A percentile compares a stretch with the other conserved stretches of the same genome.
phyloP scores from a whole-genome alignment of 2,888 invertebrate species.

The Phortica magna region DNA sequence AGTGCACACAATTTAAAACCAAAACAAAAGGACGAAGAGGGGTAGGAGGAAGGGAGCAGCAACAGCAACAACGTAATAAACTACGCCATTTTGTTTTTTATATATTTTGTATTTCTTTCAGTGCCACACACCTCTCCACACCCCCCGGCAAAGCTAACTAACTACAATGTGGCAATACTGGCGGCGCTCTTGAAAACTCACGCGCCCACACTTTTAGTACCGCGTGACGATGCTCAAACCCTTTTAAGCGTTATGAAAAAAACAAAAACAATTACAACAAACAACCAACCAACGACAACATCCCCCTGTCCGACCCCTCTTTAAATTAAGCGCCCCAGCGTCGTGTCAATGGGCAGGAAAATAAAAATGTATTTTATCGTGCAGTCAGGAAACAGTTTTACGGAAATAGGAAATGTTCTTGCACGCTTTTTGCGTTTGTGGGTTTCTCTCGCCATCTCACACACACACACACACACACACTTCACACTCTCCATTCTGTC shows the following conservation, averaged over 20 bases:
- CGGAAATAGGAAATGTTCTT: slow-evolving; percentile 71
- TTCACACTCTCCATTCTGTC: background rate
- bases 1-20: slow-evolving; percentile 67
- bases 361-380: slow-evolving; percentile 71
- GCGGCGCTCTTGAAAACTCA: background rate
- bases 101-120: slow-evolving; percentile 14
- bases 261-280: background rate
- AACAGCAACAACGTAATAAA: slow-evolving; percentile 38
- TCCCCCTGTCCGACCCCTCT: background rate
- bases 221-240: background rate
- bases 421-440: slow-evolving; percentile 59
- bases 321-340: background rate
- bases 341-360: slow-evolving; percentile 42
- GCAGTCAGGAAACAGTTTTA: slow-evolving; percentile 69
- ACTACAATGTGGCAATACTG: slow-evolving; percentile 19
- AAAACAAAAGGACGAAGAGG: slow-evolving; percentile 18
- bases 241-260: too few species aligned
- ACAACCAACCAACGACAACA: background rate
- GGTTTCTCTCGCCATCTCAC: slow-evolving; percentile 34
- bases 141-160: slow-evolving; percentile 34
- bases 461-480: slow-evolving; percentile 18
- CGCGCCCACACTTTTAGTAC: background rate
- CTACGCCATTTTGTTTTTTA: slow-evolving; percentile 43
- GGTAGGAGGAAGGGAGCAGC: slow-evolving; percentile 20
- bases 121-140: slow-evolving; percentile 43